A percentile compares a stretch with the other conserved stretches of the same genome.
phyloP scores from a whole-genome alignment of 2,113 vertebrate species.

The Notarius quadriscutis region DNA sequence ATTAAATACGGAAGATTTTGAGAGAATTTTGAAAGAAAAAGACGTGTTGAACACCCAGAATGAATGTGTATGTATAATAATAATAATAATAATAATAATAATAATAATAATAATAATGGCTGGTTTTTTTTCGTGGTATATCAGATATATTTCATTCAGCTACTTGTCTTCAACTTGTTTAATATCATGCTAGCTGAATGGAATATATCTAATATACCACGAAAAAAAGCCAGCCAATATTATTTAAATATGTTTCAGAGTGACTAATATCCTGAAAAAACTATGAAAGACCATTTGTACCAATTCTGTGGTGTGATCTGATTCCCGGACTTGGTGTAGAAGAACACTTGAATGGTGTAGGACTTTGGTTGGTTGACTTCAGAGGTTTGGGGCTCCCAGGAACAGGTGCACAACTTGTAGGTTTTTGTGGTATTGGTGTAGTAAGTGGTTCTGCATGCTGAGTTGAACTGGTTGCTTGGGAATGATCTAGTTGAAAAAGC shows the following conservation, averaged over 20 bases:
- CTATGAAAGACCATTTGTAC: not conserved
- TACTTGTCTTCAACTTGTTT: no score
- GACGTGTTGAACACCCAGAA: no score
- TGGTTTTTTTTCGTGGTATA: no score
- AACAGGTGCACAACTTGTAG: not conserved
- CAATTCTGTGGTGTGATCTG: conserved; percentile 12
- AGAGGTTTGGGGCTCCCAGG: conserved; percentile 28
- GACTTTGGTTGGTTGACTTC: conserved; percentile 24
- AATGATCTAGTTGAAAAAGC: conserved; percentile 9
- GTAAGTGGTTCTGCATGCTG: not conserved
- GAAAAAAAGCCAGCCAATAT: no score
- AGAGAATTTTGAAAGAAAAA: no score
- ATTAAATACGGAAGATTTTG: no score
- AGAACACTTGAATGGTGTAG: conserved; percentile 7
- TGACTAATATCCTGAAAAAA: not conserved
- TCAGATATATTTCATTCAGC: no score
- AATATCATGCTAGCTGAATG: no score
- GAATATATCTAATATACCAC: no score
- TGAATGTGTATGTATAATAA: no score
- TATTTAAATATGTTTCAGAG: not conserved
- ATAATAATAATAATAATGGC: no score
- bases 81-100: no score
- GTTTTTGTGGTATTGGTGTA: not conserved
- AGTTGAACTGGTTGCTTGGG: not conserved
- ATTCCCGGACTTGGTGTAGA: not conserved